These are phyloP conservation scores for Phrixothrix hirtus DNA, from an alignment of 2,888 invertebrate species.

Conservation along the genomic window DNA sequence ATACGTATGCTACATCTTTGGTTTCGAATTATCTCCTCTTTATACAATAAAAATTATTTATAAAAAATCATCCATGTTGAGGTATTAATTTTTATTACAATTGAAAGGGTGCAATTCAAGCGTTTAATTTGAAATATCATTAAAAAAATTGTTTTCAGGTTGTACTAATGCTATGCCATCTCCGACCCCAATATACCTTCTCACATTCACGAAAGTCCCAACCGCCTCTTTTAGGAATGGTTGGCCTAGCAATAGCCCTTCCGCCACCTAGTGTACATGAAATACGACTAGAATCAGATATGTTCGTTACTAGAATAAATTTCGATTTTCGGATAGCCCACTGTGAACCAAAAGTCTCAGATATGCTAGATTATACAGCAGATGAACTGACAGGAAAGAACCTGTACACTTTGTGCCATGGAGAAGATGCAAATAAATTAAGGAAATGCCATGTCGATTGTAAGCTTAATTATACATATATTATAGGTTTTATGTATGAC, in stretches of 20 bases:
- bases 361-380: conserved; percentile 88
- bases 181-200: conserved; percentile 92
- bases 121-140: conserved; percentile 5
- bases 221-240: conserved; percentile 89
- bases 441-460: conserved; percentile 94
- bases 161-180: conserved; percentile 86
- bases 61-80: not conserved
- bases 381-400: conserved; percentile 94
- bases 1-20: too few relatives aligned
- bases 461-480: conserved; percentile 72
- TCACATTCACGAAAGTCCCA: conserved; percentile 87
- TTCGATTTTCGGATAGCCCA: conserved; percentile 97
- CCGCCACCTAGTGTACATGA: conserved; percentile 98
- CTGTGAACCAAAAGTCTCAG: conserved; percentile 95
- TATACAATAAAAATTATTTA: too few relatives aligned
- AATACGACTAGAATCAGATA: conserved; percentile 90
- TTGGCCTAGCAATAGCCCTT: conserved; percentile 91
- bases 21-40: too few relatives aligned
- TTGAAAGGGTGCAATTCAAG: not conserved
- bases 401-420: conserved; percentile 92
- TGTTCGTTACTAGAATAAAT: conserved; percentile 95
- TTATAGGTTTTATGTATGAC: too few relatives aligned
- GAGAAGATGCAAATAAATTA: conserved; percentile 91
- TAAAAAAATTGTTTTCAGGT: conserved; percentile 66
- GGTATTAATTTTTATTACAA: not conserved